Evolutionary conservation across 2,888 invertebrate species (phyloP), one percentile per base, ranked within the genome.

Genomic region (Amblyteles armatorius): DNA sequence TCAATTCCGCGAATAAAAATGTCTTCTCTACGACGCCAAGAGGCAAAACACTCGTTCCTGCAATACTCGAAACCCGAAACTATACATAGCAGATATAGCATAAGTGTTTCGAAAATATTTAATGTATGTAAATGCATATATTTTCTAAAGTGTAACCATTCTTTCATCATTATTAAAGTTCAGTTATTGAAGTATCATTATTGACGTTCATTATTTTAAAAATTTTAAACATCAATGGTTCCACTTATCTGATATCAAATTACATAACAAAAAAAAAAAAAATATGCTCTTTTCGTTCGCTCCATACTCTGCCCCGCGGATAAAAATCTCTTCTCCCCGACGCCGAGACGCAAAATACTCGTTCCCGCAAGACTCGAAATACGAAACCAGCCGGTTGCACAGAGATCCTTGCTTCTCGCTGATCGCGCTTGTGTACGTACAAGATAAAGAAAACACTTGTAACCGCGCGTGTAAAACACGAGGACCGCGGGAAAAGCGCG

Each of bases 391-490:
- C 36, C 60, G 44, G 16, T 48, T 81, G 78, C 79, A 74, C 57
- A 71, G 79, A 74, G 50, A 84, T 16, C 16, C 52, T 48, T 72
- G 29, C 26, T 29, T 67, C 29, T 52, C 40, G 26, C 22, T 67
- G 76, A 82, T 85, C 79, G 63, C 57, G 55, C 11, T 26, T 82
- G 65, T 77, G 72, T 33, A 77, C 63, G 29, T 48, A 82, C 83
- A 90, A 77, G 88, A 91, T 89, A 91, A 91, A 89, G 89, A 89
- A 80, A 85, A 90, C 89, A 90, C 89, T 89, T 89, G 90, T 88
- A 87, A 26, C 13, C 82, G 84, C 16, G 78, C 84, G 74, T 89
- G 87, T 88, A 88, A 82, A 79, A 84, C 82, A 84, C 82, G 84
- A 79, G 60, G 77, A 77, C 67, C 84, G 86, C 82, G 84, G 84